Conservation (phyloP, 2,797 vertebrate genomes). For the Esox masquinongy region DNA sequence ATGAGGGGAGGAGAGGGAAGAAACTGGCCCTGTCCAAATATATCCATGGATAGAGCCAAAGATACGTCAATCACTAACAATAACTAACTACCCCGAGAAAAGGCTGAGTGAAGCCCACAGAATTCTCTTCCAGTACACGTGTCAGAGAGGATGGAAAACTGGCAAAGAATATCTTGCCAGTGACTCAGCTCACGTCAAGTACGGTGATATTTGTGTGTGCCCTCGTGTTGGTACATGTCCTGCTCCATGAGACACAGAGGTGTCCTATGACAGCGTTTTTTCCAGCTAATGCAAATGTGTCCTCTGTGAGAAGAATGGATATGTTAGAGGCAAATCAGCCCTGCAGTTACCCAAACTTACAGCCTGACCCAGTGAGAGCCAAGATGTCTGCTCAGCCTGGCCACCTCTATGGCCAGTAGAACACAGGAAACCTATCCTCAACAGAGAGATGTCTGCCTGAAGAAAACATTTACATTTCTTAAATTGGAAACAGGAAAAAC, state of each 20-base stretch:
- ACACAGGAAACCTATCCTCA: not conserved
- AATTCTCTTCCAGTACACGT: too few species aligned
- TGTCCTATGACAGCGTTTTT: slow-evolving; percentile 11
- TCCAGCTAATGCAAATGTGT: slow-evolving; percentile 44
- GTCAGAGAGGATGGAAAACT: too few species aligned
- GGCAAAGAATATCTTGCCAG: too few species aligned
- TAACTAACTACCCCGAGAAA: too few species aligned
- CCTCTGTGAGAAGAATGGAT: not conserved
- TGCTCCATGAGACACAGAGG: slow-evolving; percentile 21
- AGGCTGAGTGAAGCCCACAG: too few species aligned
- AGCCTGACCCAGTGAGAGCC: slow-evolving; percentile 5
- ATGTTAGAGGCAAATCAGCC: slow-evolving; percentile 39
- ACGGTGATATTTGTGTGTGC: not conserved
- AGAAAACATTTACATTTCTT: too few species aligned
- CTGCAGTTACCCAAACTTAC: not conserved
- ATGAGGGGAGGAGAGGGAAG: too few species aligned
- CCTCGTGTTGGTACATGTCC: slow-evolving; percentile 12
- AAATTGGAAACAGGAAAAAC: too few species aligned
- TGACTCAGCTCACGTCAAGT: not conserved
- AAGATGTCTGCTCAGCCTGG: not conserved
- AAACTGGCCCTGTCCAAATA: too few species aligned
- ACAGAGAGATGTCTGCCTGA: slow-evolving; percentile 3
- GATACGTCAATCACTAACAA: too few species aligned
- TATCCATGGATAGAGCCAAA: too few species aligned
- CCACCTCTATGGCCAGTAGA: slow-evolving; percentile 2